These are phyloP conservation scores for Cotesia congregata DNA, from an alignment of 2,888 invertebrate genomes.

Conservation along the genomic window DNA sequence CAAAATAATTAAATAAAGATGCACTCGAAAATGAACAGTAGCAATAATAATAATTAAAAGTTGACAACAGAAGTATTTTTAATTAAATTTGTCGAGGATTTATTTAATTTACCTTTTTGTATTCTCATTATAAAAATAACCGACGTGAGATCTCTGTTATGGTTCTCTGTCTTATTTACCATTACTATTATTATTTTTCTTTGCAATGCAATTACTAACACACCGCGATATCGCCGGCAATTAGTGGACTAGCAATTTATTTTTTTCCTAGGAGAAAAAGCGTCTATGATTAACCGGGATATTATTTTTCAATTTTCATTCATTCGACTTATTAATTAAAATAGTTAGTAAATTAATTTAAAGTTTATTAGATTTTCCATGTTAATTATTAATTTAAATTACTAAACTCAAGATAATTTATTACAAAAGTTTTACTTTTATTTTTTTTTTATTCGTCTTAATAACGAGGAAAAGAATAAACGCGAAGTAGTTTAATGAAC, in stretches of 20 bases:
- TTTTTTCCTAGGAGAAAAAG: neutral
- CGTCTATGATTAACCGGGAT: neutral
- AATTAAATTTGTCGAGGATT: neutral
- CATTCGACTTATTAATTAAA: neutral
- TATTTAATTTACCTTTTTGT: slow-evolving; percentile 3
- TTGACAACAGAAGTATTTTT: neutral
- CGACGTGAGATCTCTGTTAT: neutral
- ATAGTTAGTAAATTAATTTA: slow-evolving; percentile 9
- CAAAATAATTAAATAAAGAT: too few species aligned
- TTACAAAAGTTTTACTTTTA: neutral
- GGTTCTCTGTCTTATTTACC: slow-evolving; percentile 2
- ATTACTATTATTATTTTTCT: neutral
- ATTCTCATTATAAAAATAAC: neutral
- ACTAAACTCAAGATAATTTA: neutral
- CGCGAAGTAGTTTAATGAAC: neutral
- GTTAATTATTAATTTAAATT: neutral
- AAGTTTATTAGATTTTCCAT: neutral
- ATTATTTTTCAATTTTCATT: neutral
- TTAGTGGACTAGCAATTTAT: slow-evolving; percentile 29
- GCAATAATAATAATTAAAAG: neutral
- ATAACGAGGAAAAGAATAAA: neutral
- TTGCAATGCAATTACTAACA: neutral
- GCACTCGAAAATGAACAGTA: too few species aligned
- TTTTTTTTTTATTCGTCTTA: neutral
- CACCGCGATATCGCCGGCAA: neutral